phyloP scores from a whole-genome alignment of 2,888 invertebrate genomes.

The Pristionchus mayeri region DNA sequence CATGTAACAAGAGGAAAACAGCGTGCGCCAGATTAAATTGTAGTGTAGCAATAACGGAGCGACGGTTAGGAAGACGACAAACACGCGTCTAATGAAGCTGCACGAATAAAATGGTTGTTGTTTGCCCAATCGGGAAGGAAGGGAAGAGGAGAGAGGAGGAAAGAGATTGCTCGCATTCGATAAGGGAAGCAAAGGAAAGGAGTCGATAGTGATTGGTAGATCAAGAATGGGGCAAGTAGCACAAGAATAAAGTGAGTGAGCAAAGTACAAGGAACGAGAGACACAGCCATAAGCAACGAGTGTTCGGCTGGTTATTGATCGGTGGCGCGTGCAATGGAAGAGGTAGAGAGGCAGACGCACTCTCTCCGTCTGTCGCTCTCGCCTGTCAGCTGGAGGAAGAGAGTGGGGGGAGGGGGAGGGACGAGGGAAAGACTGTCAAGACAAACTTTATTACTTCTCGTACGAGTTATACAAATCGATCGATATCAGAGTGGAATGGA shows the following conservation, averaged over 20 bases:
- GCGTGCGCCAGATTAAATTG: not conserved
- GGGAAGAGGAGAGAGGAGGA: not conserved
- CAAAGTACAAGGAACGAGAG: conserved; percentile 41
- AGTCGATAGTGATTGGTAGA: not conserved
- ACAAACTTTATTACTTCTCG: conserved; percentile 40
- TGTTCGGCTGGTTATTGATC: conserved; percentile 45
- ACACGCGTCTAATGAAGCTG: conserved; percentile 31
- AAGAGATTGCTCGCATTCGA: not conserved
- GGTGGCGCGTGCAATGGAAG: conserved; percentile 46
- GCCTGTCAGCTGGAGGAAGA: not conserved
- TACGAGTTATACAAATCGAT: conserved; percentile 29
- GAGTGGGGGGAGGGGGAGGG: not conserved
- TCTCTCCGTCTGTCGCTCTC: conserved; percentile 46
- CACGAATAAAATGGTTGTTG: not conserved
- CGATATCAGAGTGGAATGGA: conserved; percentile 35
- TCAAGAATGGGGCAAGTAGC: not conserved
- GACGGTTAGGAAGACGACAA: not conserved
- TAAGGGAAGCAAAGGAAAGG: not conserved
- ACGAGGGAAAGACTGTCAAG: not conserved
- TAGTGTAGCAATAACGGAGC: not conserved
- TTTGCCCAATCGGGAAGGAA: not conserved
- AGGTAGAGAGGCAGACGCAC: no score
- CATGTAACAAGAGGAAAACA: conserved; percentile 15
- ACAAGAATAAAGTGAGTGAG: not conserved
- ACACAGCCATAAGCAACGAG: conserved; percentile 42